Conservation (phyloP, 2,888 invertebrate genomes). For the Phengaris alcon region DNA sequence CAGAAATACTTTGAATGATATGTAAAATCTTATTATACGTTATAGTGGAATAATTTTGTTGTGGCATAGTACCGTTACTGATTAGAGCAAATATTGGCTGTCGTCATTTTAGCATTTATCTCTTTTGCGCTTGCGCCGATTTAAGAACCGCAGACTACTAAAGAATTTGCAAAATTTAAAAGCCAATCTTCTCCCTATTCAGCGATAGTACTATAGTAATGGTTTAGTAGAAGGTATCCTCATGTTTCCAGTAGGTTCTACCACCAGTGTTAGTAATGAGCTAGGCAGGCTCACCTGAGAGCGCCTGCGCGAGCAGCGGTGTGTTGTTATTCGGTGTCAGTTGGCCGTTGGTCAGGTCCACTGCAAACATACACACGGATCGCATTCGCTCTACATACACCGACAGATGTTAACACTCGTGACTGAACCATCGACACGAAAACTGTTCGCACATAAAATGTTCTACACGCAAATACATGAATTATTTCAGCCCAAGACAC, state of each 20-base stretch:
- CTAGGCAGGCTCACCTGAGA: constrained; percentile 87
- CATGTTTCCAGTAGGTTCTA: not conserved
- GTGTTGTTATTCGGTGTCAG: constrained; percentile 97
- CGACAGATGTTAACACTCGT: constrained; percentile 65
- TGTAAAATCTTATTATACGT: not conserved
- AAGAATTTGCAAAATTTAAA: no score
- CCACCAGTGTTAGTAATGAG: constrained; percentile 36
- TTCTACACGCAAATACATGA: constrained; percentile 70
- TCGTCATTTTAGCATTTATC: no score
- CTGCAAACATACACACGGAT: constrained; percentile 87
- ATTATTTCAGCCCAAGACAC: constrained; percentile 71
- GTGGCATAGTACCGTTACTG: not conserved
- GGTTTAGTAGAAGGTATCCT: not conserved
- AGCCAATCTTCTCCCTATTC: not conserved
- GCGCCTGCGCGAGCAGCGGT: constrained; percentile 95
- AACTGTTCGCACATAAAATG: constrained; percentile 8
- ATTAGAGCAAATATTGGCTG: no score
- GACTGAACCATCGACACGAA: constrained; percentile 68
- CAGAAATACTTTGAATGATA: not conserved
- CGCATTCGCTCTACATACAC: constrained; percentile 76
- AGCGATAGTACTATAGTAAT: not conserved
- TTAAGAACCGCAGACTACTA: not conserved
- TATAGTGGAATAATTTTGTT: no score
- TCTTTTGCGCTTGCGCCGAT: not conserved
- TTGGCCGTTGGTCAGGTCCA: constrained; percentile 97